Conservation (phyloP, 2,113 vertebrate species). For the Actenoides hombroni region DNA sequence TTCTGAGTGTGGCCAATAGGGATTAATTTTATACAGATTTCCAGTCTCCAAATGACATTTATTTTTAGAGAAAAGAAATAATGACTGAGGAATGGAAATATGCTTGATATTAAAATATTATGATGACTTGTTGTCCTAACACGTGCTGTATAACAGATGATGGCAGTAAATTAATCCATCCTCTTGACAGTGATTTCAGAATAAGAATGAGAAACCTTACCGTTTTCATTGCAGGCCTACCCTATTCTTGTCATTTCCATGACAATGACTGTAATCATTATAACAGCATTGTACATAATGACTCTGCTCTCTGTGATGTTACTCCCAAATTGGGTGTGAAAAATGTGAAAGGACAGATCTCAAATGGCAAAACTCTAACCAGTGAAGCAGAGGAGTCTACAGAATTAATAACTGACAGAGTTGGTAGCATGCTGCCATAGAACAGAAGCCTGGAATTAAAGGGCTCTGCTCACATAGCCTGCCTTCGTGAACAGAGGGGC, state of each 20-base stretch:
- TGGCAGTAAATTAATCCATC: not conserved
- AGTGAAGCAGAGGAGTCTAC: not conserved
- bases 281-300: not conserved
- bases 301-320: slow-evolving; percentile 18
- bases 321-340: slow-evolving; percentile 16
- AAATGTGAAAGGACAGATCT: slow-evolving; percentile 16
- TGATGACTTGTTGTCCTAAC: not conserved
- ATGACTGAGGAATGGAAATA: not conserved
- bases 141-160: not conserved
- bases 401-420: slow-evolving; percentile 8
- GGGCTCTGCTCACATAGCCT: not conserved
- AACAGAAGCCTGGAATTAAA: not conserved
- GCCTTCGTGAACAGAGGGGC: not conserved
- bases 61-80: not conserved
- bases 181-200: not conserved
- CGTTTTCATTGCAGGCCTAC: not conserved
- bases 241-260: slow-evolving; percentile 3
- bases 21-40: not conserved
- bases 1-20: not conserved
- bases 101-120: not conserved
- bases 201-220: not conserved
- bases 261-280: not conserved
- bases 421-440: not conserved
- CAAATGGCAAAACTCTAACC: not conserved
- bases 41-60: not conserved